These are phyloP conservation scores for Channa maculata DNA, from an alignment of 2,113 vertebrate genomes.

Conservation along the genomic window DNA sequence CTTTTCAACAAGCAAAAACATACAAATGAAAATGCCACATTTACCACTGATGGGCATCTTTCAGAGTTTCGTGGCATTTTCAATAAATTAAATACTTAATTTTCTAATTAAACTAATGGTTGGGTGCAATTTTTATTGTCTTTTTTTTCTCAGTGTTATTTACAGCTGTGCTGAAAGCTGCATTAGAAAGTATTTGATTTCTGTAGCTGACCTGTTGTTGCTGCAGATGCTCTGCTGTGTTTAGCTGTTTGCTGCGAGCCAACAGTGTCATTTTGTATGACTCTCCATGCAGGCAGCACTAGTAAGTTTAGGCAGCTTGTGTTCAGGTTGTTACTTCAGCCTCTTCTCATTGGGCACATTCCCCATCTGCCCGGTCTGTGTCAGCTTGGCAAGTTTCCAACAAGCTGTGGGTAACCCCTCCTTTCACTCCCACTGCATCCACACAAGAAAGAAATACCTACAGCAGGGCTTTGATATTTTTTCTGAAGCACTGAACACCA, in stretches of 20 bases:
- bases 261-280: constrained; percentile 58
- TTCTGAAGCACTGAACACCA: constrained; percentile 30
- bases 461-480: constrained; percentile 62
- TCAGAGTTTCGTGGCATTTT: too few species aligned
- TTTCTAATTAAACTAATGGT: too few species aligned
- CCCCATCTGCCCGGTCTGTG: constrained; percentile 53
- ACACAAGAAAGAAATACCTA: constrained; percentile 52
- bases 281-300: constrained; percentile 25
- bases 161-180: constrained; percentile 5
- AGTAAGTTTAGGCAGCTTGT: constrained; percentile 60
- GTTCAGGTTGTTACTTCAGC: constrained; percentile 64
- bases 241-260: constrained; percentile 45
- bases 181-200: constrained; percentile 11
- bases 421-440: constrained; percentile 40
- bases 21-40: too few species aligned
- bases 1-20: too few species aligned
- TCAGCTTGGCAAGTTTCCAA: constrained; percentile 66
- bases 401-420: constrained; percentile 46
- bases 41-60: too few species aligned
- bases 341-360: constrained; percentile 40
- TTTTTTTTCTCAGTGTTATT: background rate
- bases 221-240: constrained; percentile 41
- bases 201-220: constrained; percentile 42
- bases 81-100: too few species aligned
- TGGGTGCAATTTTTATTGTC: too few species aligned